phyloP scores from a whole-genome alignment of 2,888 invertebrate species.

The Thalpophila matura region DNA sequence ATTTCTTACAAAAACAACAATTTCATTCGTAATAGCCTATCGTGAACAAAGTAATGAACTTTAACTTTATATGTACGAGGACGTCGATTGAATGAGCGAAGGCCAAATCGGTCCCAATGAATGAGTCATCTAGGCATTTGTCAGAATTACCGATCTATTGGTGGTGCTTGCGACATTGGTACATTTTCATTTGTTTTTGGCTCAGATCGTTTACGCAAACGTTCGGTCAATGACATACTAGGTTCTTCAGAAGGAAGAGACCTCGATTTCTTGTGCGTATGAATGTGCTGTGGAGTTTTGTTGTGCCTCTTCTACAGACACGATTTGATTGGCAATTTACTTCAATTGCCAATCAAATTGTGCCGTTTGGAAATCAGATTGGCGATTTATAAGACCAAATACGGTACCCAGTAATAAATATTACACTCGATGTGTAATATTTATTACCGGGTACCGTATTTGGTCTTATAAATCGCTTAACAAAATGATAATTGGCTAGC shows the following conservation, averaged over 20 bases:
- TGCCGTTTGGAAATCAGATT: too few species aligned
- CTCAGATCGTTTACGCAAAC: background rate
- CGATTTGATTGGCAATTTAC: too few species aligned
- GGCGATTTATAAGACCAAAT: too few species aligned
- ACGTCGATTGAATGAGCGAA: slow-evolving; percentile 28
- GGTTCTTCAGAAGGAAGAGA: background rate
- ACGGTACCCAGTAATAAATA: too few species aligned
- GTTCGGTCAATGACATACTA: background rate
- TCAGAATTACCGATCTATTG: background rate
- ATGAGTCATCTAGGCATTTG: slow-evolving; percentile 10
- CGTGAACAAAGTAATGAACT: slow-evolving; percentile 16
- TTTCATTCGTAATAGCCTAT: background rate
- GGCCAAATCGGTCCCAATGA: slow-evolving; percentile 15
- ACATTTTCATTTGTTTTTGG: background rate
- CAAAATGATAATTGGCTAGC: too few species aligned
- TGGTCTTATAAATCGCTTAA: too few species aligned
- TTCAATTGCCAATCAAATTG: too few species aligned
- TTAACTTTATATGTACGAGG: slow-evolving; percentile 3
- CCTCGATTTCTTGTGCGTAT: background rate
- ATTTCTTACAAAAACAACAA: too few species aligned
- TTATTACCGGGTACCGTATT: too few species aligned
- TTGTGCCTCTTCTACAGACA: too few species aligned
- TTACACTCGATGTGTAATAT: too few species aligned
- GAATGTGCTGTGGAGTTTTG: too few species aligned
- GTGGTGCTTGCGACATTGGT: slow-evolving; percentile 5